phyloP scores from a whole-genome alignment of 2,797 vertebrate species.

The Cryptoprocta ferox region DNA sequence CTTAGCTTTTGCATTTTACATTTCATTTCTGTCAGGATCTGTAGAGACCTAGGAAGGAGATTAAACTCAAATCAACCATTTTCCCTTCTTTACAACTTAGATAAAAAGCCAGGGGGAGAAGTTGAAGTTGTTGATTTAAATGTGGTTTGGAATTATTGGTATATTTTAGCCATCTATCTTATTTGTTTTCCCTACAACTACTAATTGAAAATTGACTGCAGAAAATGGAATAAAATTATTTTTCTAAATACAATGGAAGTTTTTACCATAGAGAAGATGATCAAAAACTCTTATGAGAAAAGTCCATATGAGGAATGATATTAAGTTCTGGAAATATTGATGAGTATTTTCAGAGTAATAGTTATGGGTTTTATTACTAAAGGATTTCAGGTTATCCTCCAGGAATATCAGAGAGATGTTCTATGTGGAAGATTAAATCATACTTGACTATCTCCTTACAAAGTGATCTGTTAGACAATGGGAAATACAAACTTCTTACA shows the following conservation, averaged over 20 bases:
- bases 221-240: background rate
- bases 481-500: slow-evolving; percentile 18
- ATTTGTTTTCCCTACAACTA: slow-evolving; percentile 15
- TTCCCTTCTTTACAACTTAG: background rate
- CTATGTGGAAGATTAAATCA: background rate
- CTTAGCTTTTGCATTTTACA: background rate
- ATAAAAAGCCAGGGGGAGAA: background rate
- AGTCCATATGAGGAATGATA: background rate
- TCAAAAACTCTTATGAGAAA: background rate
- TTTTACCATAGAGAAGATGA: slow-evolving; percentile 4
- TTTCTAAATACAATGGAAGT: background rate
- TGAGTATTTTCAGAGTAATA: background rate
- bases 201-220: background rate
- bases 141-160: slow-evolving; percentile 20
- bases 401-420: background rate
- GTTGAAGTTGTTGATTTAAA: slow-evolving; percentile 45
- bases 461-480: background rate
- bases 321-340: slow-evolving; percentile 17
- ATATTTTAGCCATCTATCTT: background rate
- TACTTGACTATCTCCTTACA: background rate
- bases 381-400: background rate
- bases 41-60: background rate
- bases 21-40: background rate
- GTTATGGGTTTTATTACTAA: background rate
- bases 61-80: background rate